Evolutionary conservation across 2,888 invertebrate species (phyloP), one percentile per base, ranked within the genome.

Genomic region (Harpalus rubripes): DNA sequence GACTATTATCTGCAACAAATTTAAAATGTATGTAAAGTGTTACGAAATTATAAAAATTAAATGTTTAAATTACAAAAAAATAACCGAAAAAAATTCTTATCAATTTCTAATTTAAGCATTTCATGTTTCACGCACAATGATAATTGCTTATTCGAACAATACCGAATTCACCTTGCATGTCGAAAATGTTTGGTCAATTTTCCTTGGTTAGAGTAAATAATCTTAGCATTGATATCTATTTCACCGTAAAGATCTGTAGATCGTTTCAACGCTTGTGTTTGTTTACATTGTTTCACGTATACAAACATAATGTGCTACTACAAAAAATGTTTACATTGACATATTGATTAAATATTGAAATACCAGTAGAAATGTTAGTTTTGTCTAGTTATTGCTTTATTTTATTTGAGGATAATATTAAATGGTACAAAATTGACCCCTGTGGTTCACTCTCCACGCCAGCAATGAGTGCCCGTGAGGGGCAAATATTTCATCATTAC

Each of bases 211-310:
- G 32, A 26, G 39, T 65, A 65, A 32, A 65, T 26, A 65, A 65
- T 65, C 65, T 32, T 65, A 65, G 32, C 65, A 65, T 32, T 65
- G 65, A 65, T 22, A 65, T 39, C n/a, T 15, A 32, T 26, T 65
- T 65, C 26, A 65, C 65, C 22, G 22, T 22, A 22, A 22, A 22
- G 22, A 22, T 22, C 22, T 22, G 3, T 32, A 32, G 65, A 65
- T 39, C 65, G 26, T 32, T 32, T 26, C 22, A 32, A 32, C 39
- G 26, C 7, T 32, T 61, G 10, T 16, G 61, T 3, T 32, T 65
- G 65, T n/a, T n/a, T n/a, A n/a, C n/a, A n/a, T n/a, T n/a, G n/a
- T 65, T 65, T 65, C 26, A 26, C 26, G 12, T 32, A 61, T 12
- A 65, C 39, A 65, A 12, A 26, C 32, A 39, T 26, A 7, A 22